Percentiles rank a stretch among this genome's conserved stretches.
These are phyloP conservation scores for Lasioglossum albipes DNA, from an alignment of 1,140 invertebrate species.

Conservation along the genomic window DNA sequence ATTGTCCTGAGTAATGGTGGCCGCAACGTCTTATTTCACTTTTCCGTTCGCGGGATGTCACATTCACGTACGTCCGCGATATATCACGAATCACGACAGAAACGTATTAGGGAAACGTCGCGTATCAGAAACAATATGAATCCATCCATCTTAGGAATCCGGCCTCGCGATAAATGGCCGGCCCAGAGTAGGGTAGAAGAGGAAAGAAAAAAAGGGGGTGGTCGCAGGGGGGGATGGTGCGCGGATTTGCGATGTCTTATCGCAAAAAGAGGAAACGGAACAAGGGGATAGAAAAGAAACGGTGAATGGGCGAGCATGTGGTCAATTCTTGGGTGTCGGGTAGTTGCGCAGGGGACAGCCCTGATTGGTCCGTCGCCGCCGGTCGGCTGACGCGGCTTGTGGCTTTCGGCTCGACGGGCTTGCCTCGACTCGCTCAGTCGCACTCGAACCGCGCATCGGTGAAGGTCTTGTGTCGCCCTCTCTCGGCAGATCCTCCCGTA, in stretches of 20 bases:
- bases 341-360: constrained; percentile 68
- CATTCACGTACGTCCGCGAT: background rate
- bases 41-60: background rate
- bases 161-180: constrained; percentile 15
- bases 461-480: constrained; percentile 61
- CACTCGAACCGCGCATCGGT: constrained; percentile 77
- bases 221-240: no score
- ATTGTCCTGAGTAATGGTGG: no score
- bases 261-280: background rate
- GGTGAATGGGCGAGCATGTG: constrained; percentile 60
- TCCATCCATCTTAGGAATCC: constrained; percentile 28
- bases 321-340: constrained; percentile 70
- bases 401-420: constrained; percentile 66
- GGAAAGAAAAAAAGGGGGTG: no score
- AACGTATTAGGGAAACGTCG: constrained; percentile 24
- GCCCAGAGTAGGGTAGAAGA: no score
- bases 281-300: constrained; percentile 1
- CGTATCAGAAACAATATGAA: constrained; percentile 15
- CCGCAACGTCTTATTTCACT: background rate
- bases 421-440: constrained; percentile 73
- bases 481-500: constrained; percentile 26
- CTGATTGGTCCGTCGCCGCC: constrained; percentile 70
- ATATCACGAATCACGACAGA: constrained; percentile 23
- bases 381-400: constrained; percentile 69
- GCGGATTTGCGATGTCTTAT: constrained; percentile 12